phyloP scores from a whole-genome alignment of 2,888 invertebrate genomes.

The Drosophila borborema region DNA sequence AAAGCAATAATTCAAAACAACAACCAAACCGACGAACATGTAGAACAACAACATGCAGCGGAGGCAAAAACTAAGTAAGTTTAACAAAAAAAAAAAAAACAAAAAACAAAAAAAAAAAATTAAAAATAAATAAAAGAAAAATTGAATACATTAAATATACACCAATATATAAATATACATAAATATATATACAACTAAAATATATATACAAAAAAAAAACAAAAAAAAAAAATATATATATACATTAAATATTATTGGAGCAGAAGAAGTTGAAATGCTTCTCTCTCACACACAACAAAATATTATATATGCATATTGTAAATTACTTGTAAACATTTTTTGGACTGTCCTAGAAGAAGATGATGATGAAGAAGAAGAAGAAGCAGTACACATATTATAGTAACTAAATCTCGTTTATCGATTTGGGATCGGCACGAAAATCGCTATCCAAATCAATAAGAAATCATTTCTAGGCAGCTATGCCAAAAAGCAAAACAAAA shows the following conservation, averaged over 20 bases:
- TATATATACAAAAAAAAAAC: constrained; percentile 39
- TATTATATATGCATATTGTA: constrained; percentile 60
- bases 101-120: constrained; percentile 24
- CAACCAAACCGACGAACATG: constrained; percentile 53
- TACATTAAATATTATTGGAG: constrained; percentile 43
- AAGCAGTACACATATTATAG: constrained; percentile 29
- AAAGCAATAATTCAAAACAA: constrained; percentile 84
- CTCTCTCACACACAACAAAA: constrained; percentile 26
- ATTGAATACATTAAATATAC: constrained; percentile 74
- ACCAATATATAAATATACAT: constrained; percentile 80
- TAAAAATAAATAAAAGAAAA: constrained; percentile 6
- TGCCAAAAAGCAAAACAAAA: constrained; percentile 25
- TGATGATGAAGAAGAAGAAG: constrained; percentile 6
- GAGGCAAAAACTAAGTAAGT: constrained; percentile 46
- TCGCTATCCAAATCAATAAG: constrained; percentile 22
- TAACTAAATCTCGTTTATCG: constrained; percentile 28
- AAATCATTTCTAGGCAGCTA: constrained; percentile 51
- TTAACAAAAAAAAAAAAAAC: constrained; percentile 33
- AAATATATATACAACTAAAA: constrained; percentile 50
- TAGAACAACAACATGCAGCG: constrained; percentile 26
- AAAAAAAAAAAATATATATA: constrained; percentile 30
- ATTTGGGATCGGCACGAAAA: constrained; percentile 1
- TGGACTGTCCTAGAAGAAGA: constrained; percentile 54
- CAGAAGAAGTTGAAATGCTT: constrained; percentile 13
- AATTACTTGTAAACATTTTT: constrained; percentile 63